Base-by-base conservation (phyloP, 2,113 vertebrate species). In the Entomyzon cyanotis region DNA sequence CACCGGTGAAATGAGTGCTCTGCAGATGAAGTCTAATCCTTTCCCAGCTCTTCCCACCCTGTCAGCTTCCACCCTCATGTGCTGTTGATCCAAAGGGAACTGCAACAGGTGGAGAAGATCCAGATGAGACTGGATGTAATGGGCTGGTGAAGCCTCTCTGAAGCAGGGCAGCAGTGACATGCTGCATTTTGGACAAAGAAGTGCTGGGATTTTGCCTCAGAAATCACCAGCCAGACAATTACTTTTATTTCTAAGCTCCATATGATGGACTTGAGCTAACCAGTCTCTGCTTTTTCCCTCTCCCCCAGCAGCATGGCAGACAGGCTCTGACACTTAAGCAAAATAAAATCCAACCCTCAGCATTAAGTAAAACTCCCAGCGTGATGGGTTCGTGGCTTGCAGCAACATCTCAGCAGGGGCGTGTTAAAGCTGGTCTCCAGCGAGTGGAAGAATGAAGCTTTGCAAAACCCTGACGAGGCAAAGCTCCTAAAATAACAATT, bases 401-500 rank as follows among this genome's bases (percentile, higher is more conserved):
- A 95, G 95, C 94, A 95, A 94, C 93, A 87, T 55, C 97, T 95
- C 97, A 96, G 97, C 95, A 95, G 96, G 97, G 96, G 78, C 92
- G 23, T 96, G 95, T 96, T 97, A 96, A 96, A 96, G 80, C 97
- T 0, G 28, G 93, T 97, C 93, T 96, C 91, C 79, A 95, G 94
- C 5, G 19, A 96, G 93, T 74, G 93, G 65, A 94, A 75, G 96
- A 97, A 97, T 93, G 93, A 95, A 96, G 94, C 92, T 93, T 78
- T 91, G 83, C 92, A 95, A 96, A 95, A 90, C 83, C 90, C 90
- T 92, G 95, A 97, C 35, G 33, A 96, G 92, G 93, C 94, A 92
- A 94, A 93, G 85, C 90, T 94, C 89, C 96, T 97, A 96, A 97
- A 96, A 97, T 94, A 97, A 97, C 91, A 94, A 97, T 94, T 96